Conservation (phyloP, 2,888 invertebrate species). For the Dorcus parallelipipedus region DNA sequence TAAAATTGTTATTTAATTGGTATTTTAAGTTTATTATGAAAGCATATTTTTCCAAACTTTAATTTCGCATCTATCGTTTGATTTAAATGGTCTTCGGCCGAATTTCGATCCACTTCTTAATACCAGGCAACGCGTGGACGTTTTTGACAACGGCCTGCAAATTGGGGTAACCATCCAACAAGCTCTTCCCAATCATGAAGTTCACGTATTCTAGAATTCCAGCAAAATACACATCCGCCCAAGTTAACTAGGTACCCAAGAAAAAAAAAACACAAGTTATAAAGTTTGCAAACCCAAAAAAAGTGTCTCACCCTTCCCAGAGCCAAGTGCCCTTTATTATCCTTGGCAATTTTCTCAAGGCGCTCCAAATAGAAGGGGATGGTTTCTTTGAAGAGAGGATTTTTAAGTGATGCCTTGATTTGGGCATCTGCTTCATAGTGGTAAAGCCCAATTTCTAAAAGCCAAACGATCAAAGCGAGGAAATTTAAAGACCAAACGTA, state of each 20-base stretch:
- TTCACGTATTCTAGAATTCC: slow-evolving; percentile 59
- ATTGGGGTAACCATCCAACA: slow-evolving; percentile 57
- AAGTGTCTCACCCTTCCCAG: slow-evolving; percentile 33
- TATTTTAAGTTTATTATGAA: too few species aligned
- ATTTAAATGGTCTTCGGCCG: slow-evolving; percentile 47
- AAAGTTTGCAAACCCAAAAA: too few species aligned
- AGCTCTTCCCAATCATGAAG: slow-evolving; percentile 53
- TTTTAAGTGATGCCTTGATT: slow-evolving; percentile 51
- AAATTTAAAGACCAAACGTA: slow-evolving; percentile 30
- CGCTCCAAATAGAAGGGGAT: slow-evolving; percentile 57
- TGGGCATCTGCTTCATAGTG: slow-evolving; percentile 54
- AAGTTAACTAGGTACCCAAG: slow-evolving; percentile 51
- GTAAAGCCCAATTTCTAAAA: slow-evolving; percentile 51
- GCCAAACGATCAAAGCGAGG: too few species aligned
- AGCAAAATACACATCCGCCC: slow-evolving; percentile 63
- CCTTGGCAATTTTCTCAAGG: slow-evolving; percentile 55
- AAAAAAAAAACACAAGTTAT: too few species aligned
- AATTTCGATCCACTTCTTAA: slow-evolving; percentile 63
- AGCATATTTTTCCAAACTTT: too few species aligned
- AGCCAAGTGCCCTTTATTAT: slow-evolving; percentile 58
- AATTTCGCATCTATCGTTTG: too few species aligned
- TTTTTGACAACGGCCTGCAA: slow-evolving; percentile 55
- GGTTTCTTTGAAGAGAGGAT: slow-evolving; percentile 48
- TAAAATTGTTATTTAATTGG: too few species aligned
- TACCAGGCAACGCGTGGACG: slow-evolving; percentile 55